Evolutionary conservation across 2,888 invertebrate genomes (phyloP).

Genomic region (Agrochola circellaris): DNA sequence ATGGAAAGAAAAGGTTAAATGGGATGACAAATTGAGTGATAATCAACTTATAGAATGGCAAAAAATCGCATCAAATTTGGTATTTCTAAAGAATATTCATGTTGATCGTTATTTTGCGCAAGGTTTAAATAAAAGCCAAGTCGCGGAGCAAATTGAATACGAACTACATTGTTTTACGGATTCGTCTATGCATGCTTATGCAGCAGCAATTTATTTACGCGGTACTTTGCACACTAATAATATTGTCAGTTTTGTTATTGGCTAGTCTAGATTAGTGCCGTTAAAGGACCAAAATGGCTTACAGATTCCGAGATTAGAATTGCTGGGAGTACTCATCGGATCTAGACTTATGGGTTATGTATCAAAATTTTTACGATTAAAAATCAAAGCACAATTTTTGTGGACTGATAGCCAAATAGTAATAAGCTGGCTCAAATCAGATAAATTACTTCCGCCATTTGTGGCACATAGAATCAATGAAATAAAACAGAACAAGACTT

Average conservation of each 20-base stretch:
- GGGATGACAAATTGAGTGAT: background rate
- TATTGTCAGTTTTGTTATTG: slow-evolving; percentile 46
- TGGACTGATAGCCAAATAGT: slow-evolving; percentile 32
- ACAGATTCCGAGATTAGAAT: slow-evolving; percentile 21
- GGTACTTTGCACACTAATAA: background rate
- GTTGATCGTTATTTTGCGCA: background rate
- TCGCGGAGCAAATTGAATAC: background rate
- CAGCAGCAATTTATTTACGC: too few relatives aligned
- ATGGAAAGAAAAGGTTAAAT: slow-evolving; percentile 10
- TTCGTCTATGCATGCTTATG: background rate
- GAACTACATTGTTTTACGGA: background rate
- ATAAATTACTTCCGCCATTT: slow-evolving; percentile 12
- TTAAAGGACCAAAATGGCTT: slow-evolving; percentile 31
- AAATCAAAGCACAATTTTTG: slow-evolving; percentile 23
- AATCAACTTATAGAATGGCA: background rate
- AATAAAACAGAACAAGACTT: slow-evolving; percentile 13
- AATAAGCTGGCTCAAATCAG: slow-evolving; percentile 24
- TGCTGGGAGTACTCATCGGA: slow-evolving; percentile 20
- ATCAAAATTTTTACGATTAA: background rate
- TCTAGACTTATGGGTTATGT: background rate
- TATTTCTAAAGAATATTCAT: background rate
- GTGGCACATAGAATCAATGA: background rate
- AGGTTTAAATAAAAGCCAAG: background rate
- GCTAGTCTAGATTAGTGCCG: slow-evolving; percentile 48
- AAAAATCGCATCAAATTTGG: background rate